A percentile compares a stretch with the other conserved stretches of the same genome.
These are phyloP conservation scores for Agrochola lota DNA, from an alignment of 2,888 invertebrate species.

Conservation along the genomic window DNA sequence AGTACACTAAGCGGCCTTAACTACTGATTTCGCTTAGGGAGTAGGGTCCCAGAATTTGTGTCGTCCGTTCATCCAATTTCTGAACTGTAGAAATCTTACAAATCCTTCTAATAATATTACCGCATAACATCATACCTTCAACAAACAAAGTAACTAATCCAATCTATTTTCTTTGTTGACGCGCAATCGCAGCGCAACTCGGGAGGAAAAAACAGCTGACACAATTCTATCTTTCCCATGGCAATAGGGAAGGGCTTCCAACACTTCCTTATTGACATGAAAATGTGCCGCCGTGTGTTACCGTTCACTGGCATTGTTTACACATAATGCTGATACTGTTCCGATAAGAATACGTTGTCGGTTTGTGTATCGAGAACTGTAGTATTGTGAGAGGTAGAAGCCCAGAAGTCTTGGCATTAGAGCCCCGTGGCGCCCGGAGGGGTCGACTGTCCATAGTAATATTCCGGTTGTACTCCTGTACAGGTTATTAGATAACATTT, in stretches of 20 bases:
- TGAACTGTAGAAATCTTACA: slow-evolving; percentile 11
- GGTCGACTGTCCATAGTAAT: too few relatives aligned
- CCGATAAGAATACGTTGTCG: slow-evolving; percentile 20
- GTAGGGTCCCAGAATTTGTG: too few relatives aligned
- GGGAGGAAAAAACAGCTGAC: slow-evolving; percentile 48
- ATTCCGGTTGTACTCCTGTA: too few relatives aligned
- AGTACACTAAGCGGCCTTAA: too few relatives aligned
- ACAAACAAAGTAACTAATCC: slow-evolving; percentile 39
- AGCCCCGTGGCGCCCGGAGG: too few relatives aligned
- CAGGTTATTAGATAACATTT: not conserved
- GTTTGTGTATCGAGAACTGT: not conserved
- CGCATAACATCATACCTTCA: slow-evolving; percentile 4
- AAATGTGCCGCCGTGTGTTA: slow-evolving; percentile 28
- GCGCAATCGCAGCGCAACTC: slow-evolving; percentile 47
- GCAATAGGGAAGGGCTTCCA: slow-evolving; percentile 28
- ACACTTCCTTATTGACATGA: slow-evolving; percentile 53
- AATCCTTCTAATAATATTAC: slow-evolving; percentile 12
- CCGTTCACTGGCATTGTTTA: slow-evolving; percentile 32
- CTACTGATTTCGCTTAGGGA: too few relatives aligned
- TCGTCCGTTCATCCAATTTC: not conserved
- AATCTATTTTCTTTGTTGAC: slow-evolving; percentile 57
- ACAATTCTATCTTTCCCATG: slow-evolving; percentile 51
- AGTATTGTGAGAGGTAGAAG: not conserved
- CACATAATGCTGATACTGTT: slow-evolving; percentile 29
- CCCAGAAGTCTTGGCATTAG: not conserved